These are phyloP conservation scores for Siderastrea siderea DNA, from an alignment of 92 coral and sea anemone genomes.

Conservation along the genomic window DNA sequence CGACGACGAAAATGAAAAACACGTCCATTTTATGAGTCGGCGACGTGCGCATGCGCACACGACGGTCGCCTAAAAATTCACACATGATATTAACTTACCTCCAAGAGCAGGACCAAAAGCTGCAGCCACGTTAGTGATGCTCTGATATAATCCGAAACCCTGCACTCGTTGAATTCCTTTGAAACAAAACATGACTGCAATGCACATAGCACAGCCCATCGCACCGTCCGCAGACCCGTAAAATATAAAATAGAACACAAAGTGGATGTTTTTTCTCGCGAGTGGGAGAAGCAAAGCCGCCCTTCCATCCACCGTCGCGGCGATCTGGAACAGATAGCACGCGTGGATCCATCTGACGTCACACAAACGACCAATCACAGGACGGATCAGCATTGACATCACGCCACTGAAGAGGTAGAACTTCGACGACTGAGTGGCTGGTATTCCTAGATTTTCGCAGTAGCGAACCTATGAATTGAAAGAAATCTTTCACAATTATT, in stretches of 20 bases:
- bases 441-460: constrained; percentile 31
- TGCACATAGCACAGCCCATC: constrained; percentile 2
- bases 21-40: no score
- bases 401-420: constrained; percentile 32
- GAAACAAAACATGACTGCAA: constrained; percentile 35
- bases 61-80: no score
- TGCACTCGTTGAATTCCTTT: background rate
- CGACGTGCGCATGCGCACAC: no score
- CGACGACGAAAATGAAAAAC: no score
- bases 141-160: constrained; percentile 16
- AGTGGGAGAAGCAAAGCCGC: constrained; percentile 26
- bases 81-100: background rate
- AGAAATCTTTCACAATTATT: no score
- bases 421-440: constrained; percentile 21
- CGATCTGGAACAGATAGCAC: constrained; percentile 38
- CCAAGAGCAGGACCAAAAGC: constrained; percentile 39
- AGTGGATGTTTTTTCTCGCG: constrained; percentile 11
- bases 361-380: constrained; percentile 43
- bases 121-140: background rate
- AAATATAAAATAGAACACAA: constrained; percentile 20
- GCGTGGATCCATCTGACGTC: constrained; percentile 24
- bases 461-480: constrained; percentile 29
- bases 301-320: constrained; percentile 14
- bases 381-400: constrained; percentile 31
- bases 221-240: constrained; percentile 29